phyloP scores from a whole-genome alignment of 1,140 invertebrate genomes.

The Macrosteles quadrilineatus region DNA sequence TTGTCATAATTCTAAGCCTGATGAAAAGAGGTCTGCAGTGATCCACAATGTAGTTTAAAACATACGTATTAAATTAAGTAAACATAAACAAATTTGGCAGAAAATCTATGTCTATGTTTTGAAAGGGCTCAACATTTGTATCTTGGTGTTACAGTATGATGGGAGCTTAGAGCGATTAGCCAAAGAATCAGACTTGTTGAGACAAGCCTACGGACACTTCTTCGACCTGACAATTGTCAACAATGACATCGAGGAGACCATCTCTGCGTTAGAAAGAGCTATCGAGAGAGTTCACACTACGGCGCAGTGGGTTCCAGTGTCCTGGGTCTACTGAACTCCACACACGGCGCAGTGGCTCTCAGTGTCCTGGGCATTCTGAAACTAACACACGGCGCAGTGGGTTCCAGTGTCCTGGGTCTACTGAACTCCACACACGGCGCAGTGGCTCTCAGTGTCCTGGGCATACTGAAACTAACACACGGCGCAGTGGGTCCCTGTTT shows the following conservation, averaged over 20 bases:
- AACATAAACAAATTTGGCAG: too few species aligned
- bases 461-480: conserved; percentile 48
- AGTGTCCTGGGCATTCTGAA: background rate
- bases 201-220: conserved; percentile 95
- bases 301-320: conserved; percentile 94
- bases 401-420: conserved; percentile 94
- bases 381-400: conserved; percentile 80
- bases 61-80: too few species aligned
- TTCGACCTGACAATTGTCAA: conserved; percentile 98
- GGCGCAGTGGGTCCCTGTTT: conserved; percentile 94
- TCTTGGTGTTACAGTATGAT: conserved; percentile 73
- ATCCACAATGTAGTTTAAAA: too few species aligned
- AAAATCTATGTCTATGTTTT: too few species aligned
- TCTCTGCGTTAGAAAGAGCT: conserved; percentile 84
- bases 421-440: conserved; percentile 58
- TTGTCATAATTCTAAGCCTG: too few species aligned
- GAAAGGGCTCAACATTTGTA: background rate
- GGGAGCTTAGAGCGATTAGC: conserved; percentile 93
- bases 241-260: conserved; percentile 99
- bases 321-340: conserved; percentile 86
- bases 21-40: too few species aligned
- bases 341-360: background rate
- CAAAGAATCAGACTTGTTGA: conserved; percentile 93
- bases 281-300: conserved; percentile 87
- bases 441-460: background rate